These are phyloP conservation scores for Chrysodeixis includens DNA, from an alignment of 2,888 invertebrate genomes.

Conservation along the genomic window DNA sequence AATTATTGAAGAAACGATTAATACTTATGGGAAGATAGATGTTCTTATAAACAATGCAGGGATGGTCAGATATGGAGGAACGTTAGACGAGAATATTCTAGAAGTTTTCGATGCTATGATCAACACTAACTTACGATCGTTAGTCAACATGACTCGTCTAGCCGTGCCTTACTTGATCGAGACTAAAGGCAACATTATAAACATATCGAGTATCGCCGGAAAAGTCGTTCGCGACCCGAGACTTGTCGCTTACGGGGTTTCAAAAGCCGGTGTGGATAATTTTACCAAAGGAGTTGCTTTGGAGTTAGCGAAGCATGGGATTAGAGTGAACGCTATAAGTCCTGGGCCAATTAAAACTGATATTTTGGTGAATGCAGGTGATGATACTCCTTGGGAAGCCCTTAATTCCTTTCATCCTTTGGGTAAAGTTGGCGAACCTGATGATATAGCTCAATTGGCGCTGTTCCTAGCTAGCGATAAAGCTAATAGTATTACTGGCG, in stretches of 20 bases:
- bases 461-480: slow-evolving; percentile 64
- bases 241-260: slow-evolving; percentile 88
- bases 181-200: slow-evolving; percentile 67
- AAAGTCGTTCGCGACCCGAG: slow-evolving; percentile 23
- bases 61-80: slow-evolving; percentile 43
- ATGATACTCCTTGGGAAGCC: slow-evolving; percentile 84
- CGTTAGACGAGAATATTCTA: slow-evolving; percentile 49
- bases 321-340: slow-evolving; percentile 60
- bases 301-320: slow-evolving; percentile 59
- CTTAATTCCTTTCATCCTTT: slow-evolving; percentile 47
- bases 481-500: slow-evolving; percentile 62
- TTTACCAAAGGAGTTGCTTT: slow-evolving; percentile 93
- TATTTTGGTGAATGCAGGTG: slow-evolving; percentile 78
- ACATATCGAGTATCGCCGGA: slow-evolving; percentile 65
- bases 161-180: slow-evolving; percentile 62
- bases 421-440: slow-evolving; percentile 57
- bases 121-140: slow-evolving; percentile 62
- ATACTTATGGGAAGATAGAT: slow-evolving; percentile 60
- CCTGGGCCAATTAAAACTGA: slow-evolving; percentile 64
- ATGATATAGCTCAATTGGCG: slow-evolving; percentile 63
- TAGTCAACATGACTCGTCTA: slow-evolving; percentile 62
- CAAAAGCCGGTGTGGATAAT: slow-evolving; percentile 94
- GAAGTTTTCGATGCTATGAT: slow-evolving; percentile 64
- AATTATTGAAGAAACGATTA: slow-evolving; percentile 60
- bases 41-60: slow-evolving; percentile 68